Evolutionary conservation across 1,140 invertebrate species (phyloP), one percentile per base, ranked within the genome.

Genomic region (Cotesia chilonis): DNA sequence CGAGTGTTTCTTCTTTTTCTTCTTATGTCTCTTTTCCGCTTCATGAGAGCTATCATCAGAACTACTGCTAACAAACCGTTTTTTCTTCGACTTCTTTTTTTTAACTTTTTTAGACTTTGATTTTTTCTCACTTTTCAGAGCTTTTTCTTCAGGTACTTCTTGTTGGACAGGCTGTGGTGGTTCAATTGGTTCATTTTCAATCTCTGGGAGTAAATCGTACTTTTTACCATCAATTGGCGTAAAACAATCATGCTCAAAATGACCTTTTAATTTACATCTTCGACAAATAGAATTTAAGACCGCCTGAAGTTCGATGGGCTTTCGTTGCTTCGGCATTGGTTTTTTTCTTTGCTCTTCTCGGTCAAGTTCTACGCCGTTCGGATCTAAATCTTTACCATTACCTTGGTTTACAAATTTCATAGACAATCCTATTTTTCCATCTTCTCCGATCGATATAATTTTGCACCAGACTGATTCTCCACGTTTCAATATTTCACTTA

Each of bases 371-470:
- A 87, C 81, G 1, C 85, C 84, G 74, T 84, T 87, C 0, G 86
- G 86, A 79, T 88, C 86, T n/a, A 87, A 75, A 71, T 88, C 86
- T 28, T 74, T 81, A 4, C 86, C 86, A 73, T 78, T 84, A 55
- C 85, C 85, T 78, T 88, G 86, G 78, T 87, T 82, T 4, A 88
- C 86, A 28, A 83, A 72, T 76, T 88, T 88, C 86, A 88, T 88
- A 4, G 86, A 87, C 4, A 87, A 64, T 12, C 82, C 83, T 74
- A 88, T 81, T 77, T 88, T 88, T 52, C 85, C 85, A 76, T 88
- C 84, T 38, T 86, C 83, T 38, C 75, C 75, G 0, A 85, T 70
- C 4, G 80, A 82, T 69, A 87, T 87, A 7, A 86, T 76, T 78
- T 88, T 88, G 71, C 86, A 87, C 86, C 85, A 88, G 5, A 88